These are phyloP conservation scores for Rhogogaster chlorosoma DNA, from an alignment of 2,888 invertebrate genomes.

Conservation along the genomic window DNA sequence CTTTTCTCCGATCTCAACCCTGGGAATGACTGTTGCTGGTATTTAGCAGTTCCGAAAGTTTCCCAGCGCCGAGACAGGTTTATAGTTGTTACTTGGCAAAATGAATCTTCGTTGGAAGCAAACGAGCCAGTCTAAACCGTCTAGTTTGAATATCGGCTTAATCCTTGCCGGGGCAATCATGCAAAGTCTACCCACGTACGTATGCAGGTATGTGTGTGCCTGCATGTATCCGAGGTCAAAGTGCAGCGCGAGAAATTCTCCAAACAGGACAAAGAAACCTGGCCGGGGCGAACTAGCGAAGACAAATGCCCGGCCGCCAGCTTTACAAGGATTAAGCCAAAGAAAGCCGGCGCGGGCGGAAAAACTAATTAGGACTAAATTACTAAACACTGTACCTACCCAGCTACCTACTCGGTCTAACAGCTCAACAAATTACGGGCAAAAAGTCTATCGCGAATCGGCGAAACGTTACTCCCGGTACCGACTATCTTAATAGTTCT, in stretches of 20 bases:
- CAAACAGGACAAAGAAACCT: not conserved
- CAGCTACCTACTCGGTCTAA: not conserved
- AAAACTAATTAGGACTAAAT: conserved; percentile 51
- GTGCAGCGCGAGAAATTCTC: conserved; percentile 33
- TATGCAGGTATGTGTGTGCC: not conserved
- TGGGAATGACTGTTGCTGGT: not conserved
- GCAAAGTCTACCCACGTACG: conserved; percentile 46
- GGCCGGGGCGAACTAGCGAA: not conserved
- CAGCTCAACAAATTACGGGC: conserved; percentile 10
- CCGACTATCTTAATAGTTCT: conserved; percentile 34
- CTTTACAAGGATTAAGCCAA: conserved; percentile 3
- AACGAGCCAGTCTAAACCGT: conserved; percentile 56
- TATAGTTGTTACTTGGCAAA: conserved; percentile 26
- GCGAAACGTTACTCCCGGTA: conserved; percentile 10
- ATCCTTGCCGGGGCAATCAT: conserved; percentile 56
- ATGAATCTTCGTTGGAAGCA: conserved; percentile 53
- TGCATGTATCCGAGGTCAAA: not conserved
- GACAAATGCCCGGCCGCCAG: conserved; percentile 18
- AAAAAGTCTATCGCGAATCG: conserved; percentile 43
- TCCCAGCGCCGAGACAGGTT: not conserved
- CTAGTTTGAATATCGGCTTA: conserved; percentile 69
- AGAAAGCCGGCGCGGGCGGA: conserved; percentile 7
- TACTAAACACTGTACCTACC: conserved; percentile 32
- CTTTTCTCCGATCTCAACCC: not conserved
- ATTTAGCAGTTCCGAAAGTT: not conserved